These are phyloP conservation scores for Masnerella sp. DNA, from an alignment of 2,888 invertebrate genomes.

Conservation along the genomic window DNA sequence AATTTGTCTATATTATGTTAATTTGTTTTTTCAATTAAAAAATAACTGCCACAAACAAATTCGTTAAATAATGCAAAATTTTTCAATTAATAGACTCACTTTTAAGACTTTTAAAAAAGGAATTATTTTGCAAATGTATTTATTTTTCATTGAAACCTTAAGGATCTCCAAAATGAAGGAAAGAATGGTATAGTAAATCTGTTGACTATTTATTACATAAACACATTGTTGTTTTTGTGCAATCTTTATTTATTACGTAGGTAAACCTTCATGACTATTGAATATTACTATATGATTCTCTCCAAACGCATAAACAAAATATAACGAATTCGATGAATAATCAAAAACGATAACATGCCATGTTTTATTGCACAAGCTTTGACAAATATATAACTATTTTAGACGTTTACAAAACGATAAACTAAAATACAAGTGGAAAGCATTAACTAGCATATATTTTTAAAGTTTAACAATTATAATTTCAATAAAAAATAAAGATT, in stretches of 20 bases:
- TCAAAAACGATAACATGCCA: slow-evolving; percentile 64
- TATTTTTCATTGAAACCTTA: slow-evolving; percentile 36
- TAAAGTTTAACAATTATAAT: too few relatives aligned
- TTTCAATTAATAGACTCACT: too few relatives aligned
- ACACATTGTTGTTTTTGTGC: slow-evolving; percentile 3
- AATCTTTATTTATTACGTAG: slow-evolving; percentile 25
- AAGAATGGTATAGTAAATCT: slow-evolving; percentile 54
- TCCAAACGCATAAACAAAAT: slow-evolving; percentile 49
- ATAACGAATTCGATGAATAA: slow-evolving; percentile 47
- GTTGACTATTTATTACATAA: background rate
- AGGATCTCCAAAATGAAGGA: slow-evolving; percentile 37
- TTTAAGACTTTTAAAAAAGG: too few relatives aligned
- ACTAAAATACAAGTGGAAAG: slow-evolving; percentile 48
- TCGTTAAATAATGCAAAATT: too few relatives aligned
- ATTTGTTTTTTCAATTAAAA: too few relatives aligned
- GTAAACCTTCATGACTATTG: slow-evolving; percentile 34
- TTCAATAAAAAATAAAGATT: too few relatives aligned
- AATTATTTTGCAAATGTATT: too few relatives aligned
- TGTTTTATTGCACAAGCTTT: slow-evolving; percentile 69
- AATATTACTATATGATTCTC: slow-evolving; percentile 57
- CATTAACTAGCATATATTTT: slow-evolving; percentile 22
- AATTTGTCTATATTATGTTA: too few relatives aligned
- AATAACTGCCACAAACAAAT: too few relatives aligned
- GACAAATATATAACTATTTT: slow-evolving; percentile 53
- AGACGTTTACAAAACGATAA: slow-evolving; percentile 32